Percentiles rank a stretch among this genome's conserved stretches.
phyloP scores from a whole-genome alignment of 1,140 invertebrate species.

The Saccostrea echinata region DNA sequence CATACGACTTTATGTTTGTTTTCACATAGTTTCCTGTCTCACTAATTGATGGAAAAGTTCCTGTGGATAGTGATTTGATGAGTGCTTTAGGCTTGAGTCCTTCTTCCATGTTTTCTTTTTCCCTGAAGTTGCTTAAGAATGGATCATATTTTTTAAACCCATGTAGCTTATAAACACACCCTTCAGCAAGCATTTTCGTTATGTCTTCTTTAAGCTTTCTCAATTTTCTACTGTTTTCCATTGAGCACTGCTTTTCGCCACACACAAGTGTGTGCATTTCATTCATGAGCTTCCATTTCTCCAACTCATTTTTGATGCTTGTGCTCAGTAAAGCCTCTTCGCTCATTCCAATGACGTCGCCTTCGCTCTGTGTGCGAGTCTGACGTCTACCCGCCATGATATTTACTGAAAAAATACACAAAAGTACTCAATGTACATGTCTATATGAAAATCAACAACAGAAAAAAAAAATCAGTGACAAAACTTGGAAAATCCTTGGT shows the following conservation, averaged over 20 bases:
- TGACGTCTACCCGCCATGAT: conserved; percentile 9
- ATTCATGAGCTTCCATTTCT: conserved; percentile 51
- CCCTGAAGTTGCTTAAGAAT: background rate
- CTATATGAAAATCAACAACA: background rate
- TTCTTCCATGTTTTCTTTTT: conserved; percentile 18
- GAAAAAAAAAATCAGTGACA: background rate
- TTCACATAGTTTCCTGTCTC: conserved; percentile 10
- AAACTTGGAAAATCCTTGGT: background rate
- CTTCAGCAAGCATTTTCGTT: conserved; percentile 47
- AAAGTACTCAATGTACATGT: background rate
- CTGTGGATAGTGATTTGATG: background rate
- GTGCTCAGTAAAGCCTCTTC: conserved; percentile 27
- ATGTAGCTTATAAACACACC: conserved; percentile 40
- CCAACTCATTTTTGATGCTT: conserved; percentile 41
- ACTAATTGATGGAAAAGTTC: background rate
- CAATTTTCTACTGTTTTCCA: conserved; percentile 6
- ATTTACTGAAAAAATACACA: background rate
- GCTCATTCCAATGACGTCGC: conserved; percentile 42
- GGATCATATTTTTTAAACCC: conserved; percentile 46
- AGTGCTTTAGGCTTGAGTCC: background rate
- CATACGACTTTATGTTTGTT: conserved; percentile 7
- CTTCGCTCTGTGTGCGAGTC: background rate
- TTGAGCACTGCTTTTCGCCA: conserved; percentile 15
- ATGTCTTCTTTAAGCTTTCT: conserved; percentile 38
- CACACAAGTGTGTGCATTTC: conserved; percentile 31